phyloP scores from a whole-genome alignment of 1,140 invertebrate genomes.

The Zaprionus tsacasi region DNA sequence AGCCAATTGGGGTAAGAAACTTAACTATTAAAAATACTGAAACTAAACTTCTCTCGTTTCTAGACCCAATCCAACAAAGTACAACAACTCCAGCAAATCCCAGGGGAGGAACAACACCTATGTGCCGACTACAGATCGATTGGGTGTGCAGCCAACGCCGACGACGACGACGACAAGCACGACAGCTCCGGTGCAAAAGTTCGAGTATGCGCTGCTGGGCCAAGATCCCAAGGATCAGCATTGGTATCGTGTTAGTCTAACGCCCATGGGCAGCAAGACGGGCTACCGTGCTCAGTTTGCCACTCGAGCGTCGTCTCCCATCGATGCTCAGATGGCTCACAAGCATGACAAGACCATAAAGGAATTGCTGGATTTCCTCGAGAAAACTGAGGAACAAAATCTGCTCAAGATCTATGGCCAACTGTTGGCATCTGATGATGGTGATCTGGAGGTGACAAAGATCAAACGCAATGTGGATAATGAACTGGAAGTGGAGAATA shows the following conservation, averaged over 20 bases:
- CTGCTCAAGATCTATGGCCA: conserved; percentile 54
- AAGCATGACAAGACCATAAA: conserved; percentile 66
- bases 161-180: neutral
- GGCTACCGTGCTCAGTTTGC: conserved; percentile 57
- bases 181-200: conserved; percentile 25
- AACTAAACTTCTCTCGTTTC: neutral
- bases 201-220: conserved; percentile 62
- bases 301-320: conserved; percentile 57
- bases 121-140: conserved; percentile 13
- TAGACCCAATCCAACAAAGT: conserved; percentile 27
- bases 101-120: conserved; percentile 7
- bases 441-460: conserved; percentile 24
- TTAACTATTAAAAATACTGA: neutral
- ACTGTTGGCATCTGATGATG: conserved; percentile 30
- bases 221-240: conserved; percentile 66
- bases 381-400: conserved; percentile 59
- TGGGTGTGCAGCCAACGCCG: neutral
- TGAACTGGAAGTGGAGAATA: conserved; percentile 16
- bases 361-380: conserved; percentile 57
- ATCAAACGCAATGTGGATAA: conserved; percentile 22
- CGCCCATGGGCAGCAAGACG: conserved; percentile 40
- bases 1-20: conserved; percentile 52
- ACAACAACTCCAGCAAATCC: conserved; percentile 10
- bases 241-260: conserved; percentile 67
- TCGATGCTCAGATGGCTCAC: conserved; percentile 51